These are phyloP conservation scores for Mesitornis unicolor DNA, from an alignment of 2,113 vertebrate species.

Conservation along the genomic window DNA sequence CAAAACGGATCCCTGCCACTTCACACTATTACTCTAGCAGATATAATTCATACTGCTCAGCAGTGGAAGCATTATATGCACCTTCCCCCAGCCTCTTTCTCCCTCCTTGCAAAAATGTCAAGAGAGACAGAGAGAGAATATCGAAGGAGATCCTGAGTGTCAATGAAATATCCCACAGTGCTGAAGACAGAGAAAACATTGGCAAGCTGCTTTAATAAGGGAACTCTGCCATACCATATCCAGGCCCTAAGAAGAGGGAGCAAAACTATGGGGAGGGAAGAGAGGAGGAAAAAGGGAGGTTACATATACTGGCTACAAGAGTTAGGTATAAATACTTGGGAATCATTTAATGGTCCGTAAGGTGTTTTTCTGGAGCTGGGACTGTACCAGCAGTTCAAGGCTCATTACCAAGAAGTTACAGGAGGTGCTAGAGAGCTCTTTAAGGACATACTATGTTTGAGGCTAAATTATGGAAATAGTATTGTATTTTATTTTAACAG, in stretches of 20 bases:
- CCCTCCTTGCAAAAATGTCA: constrained; percentile 57
- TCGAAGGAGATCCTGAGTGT: constrained; percentile 63
- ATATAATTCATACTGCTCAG: constrained; percentile 66
- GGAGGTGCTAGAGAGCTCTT: neutral
- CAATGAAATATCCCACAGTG: constrained; percentile 67
- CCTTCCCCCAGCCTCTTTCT: constrained; percentile 52
- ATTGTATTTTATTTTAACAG: neutral
- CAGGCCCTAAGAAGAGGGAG: constrained; percentile 31
- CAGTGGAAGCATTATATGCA: constrained; percentile 53
- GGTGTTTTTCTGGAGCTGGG: neutral
- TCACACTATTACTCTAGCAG: constrained; percentile 66
- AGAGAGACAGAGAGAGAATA: constrained; percentile 64
- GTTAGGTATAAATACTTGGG: neutral
- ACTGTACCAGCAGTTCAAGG: neutral
- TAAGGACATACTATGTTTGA: neutral
- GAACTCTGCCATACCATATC: neutral
- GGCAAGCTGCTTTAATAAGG: constrained; percentile 67
- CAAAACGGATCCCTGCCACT: constrained; percentile 67
- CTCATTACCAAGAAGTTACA: neutral
- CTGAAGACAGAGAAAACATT: constrained; percentile 63
- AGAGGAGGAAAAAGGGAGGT: neutral
- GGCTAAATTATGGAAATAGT: neutral
- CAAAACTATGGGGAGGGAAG: neutral
- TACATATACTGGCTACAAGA: neutral
- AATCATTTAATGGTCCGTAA: neutral